Base-by-base conservation (phyloP, 2,888 invertebrate species). In the Drosophila recens region DNA sequence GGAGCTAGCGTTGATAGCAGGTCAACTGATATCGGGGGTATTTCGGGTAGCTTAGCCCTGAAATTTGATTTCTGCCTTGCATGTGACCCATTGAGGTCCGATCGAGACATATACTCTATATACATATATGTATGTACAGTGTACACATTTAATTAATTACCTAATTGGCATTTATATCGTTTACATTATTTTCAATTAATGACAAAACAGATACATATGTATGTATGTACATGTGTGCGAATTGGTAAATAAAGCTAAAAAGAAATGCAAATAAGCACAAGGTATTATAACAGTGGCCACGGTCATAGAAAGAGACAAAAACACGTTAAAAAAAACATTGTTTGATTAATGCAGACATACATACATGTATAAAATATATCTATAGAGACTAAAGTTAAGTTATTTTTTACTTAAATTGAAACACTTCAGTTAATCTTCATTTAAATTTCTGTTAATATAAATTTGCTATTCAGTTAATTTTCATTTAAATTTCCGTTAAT, bases 21-120 rank as follows among this genome's bases (percentile, higher is more conserved):
- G 48, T 58, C 58, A 58, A 58, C 8, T 58, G 58, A 49, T 59
- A 49, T 49, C n/a, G 17, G 11, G n/a, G 40, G 49, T 51, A 42
- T 59, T 51, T 59, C n/a, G 33, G 11, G 9, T 27, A 49, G 51
- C 20, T 59, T 59, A 40, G 59, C 59, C 49, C 48, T 58, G 48
- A 58, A 51, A 51, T 34, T 51, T 9, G 15, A 33, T 17, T n/a
- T 10, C 15, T 13, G 17, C 11, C 30, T 38, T n/a, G 17, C 59
- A 49, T 49, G 59, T 59, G 59, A 59, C 40, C n/a, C 6, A 59
- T 49, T 51, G 27, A 27, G 15, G 3, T 6, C 13, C 20, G 20
- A 23, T 51, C n/a, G 13, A 20, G 4, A 13, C 9, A 8, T 51
- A 20, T 34, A 34, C 10, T 20, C 13, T 17, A 17, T 20, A 17